Percentiles rank a stretch among this genome's conserved stretches.
These are phyloP conservation scores for Drosophila helvetica DNA, from an alignment of 2,888 invertebrate genomes.

Conservation along the genomic window DNA sequence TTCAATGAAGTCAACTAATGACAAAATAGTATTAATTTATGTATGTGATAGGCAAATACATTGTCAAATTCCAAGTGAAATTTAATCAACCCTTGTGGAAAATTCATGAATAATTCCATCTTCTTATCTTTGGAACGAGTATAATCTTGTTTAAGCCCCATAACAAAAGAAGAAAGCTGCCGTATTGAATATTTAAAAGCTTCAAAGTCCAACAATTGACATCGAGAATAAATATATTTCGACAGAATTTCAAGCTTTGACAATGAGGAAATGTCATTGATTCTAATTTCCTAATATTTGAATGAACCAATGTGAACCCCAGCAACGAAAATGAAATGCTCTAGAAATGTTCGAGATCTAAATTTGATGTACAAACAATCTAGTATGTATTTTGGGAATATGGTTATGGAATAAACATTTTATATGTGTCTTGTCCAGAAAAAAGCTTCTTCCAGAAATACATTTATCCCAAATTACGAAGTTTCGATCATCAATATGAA, in stretches of 20 bases:
- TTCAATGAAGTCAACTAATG: slow-evolving; percentile 43
- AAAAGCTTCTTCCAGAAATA: neutral
- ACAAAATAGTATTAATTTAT: neutral
- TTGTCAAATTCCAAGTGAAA: neutral
- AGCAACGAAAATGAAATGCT: neutral
- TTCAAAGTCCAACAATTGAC: neutral
- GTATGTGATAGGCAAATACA: neutral
- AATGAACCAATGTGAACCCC: neutral
- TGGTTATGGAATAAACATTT: no score
- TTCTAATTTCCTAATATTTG: neutral
- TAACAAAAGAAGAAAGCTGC: neutral
- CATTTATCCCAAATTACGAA: neutral
- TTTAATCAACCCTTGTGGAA: neutral
- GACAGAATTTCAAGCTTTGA: no score
- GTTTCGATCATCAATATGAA: no score
- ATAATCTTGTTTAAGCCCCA: neutral
- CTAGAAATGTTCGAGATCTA: no score
- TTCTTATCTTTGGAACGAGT: neutral
- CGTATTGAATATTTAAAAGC: neutral
- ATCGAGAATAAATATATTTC: neutral
- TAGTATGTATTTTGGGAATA: no score
- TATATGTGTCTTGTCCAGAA: neutral
- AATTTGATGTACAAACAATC: no score
- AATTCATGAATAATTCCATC: neutral
- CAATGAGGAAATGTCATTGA: neutral